Evolutionary conservation across 2,888 invertebrate genomes (phyloP), one percentile per base, ranked within the genome.

Genomic region (Elmis aenea): DNA sequence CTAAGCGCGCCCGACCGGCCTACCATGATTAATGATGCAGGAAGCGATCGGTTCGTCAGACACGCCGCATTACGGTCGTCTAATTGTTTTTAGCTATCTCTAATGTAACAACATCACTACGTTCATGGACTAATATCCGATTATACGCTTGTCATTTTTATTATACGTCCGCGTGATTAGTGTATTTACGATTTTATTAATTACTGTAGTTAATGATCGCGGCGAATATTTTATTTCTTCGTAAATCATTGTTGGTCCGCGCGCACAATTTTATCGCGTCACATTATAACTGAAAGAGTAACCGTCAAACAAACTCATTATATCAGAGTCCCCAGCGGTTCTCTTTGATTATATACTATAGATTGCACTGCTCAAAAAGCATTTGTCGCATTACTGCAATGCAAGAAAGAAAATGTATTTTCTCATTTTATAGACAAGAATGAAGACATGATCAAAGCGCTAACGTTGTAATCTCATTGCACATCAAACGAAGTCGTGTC

Each of bases 1-100:
- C 31, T 34, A 41, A 32, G 42, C 43, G 38, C 32, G 37, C 37
- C 40, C 45, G n/a, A n/a, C n/a, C n/a, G 43, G 30, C 23, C 31
- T 15, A 33, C 38, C 42, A 57, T 59, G 62, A 62, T 62, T 60
- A 57, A 62, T 61, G 59, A 58, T 57, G 52, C 59, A 62, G 60
- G 62, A 62, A 61, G 58, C 59, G 54, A 57, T 58, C 54, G 56
- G 56, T 55, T 58, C 58, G 58, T 60, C 57, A 52, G 56, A 56
- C 59, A 54, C 52, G 50, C 50, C 53, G 54, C 48, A 49, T 55
- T 55, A 53, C 54, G 52, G 45, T 49, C 54, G 43, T 54, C 55
- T 59, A 59, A 59, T 58, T 59, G 59, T 59, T 58, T 58, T 58
- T 48, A 51, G 40, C 43, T 40, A 39, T 34, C 42, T 42, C 29